These are phyloP conservation scores for Forbesichthys agassizii DNA, from an alignment of 2,113 vertebrate genomes.

Conservation along the genomic window DNA sequence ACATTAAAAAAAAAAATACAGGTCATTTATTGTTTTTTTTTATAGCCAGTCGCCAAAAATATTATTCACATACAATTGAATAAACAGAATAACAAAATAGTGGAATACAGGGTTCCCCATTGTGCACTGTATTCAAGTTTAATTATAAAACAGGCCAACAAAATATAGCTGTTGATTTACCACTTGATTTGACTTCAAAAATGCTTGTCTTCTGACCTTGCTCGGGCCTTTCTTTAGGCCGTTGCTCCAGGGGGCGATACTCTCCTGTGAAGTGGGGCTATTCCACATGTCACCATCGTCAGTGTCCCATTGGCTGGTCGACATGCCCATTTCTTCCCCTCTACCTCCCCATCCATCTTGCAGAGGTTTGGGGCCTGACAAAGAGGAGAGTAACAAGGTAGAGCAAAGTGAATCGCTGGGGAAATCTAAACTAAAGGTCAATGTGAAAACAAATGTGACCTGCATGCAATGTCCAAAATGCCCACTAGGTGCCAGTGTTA, in stretches of 20 bases:
- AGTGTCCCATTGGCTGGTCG: conserved; percentile 87
- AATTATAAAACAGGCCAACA: no score
- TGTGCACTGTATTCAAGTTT: no score
- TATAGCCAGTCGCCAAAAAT: no score
- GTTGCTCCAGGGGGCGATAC: conserved; percentile 89
- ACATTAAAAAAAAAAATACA: no score
- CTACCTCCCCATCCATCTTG: conserved; percentile 96
- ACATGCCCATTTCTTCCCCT: conserved; percentile 87
- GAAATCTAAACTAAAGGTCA: no score
- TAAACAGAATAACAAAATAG: no score
- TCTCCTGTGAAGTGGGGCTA: conserved; percentile 91
- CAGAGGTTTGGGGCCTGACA: conserved; percentile 96
- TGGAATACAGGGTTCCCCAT: no score
- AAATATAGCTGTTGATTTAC: background rate
- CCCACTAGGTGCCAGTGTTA: conserved; percentile 70
- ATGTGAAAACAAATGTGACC: background rate
- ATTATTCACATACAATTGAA: no score
- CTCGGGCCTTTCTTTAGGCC: conserved; percentile 88
- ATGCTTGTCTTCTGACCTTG: conserved; percentile 79
- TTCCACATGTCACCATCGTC: conserved; percentile 96
- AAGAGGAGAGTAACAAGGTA: background rate
- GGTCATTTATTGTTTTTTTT: no score
- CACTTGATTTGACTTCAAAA: background rate
- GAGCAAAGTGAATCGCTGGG: background rate
- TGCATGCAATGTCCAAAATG: conserved; percentile 21